Evolutionary conservation across 2,888 invertebrate genomes (phyloP), one percentile per base, ranked within the genome.

Genomic region (Iphiclides podalirius): DNA sequence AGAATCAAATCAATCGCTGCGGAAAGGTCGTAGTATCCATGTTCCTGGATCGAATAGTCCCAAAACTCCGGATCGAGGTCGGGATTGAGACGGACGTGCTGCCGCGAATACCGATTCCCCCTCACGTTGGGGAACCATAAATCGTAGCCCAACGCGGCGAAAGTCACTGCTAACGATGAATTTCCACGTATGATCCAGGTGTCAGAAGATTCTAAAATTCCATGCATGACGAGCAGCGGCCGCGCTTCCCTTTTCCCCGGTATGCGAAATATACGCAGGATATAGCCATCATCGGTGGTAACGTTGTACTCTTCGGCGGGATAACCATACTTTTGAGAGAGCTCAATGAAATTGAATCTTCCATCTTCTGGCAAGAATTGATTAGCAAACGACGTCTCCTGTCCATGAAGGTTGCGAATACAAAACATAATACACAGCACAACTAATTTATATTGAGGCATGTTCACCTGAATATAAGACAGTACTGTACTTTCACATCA

Each of bases 21-120:
- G 7, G 95, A 93, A 1, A 95, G 51, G 71, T 96, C 95, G 60
- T 90, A 90, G 31, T 79, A 64, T 0, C 93, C 94, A 70, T 93
- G 92, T 68, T 96, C 93, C 65, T 95, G 93, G 80, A 91, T 92
- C 33, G 92, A 90, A 61, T 79, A 91, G 17, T 86, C 59, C 91
- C 91, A 91, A 59, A 71, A 91, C 11, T 71, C 58, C 1, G 63
- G 52, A 50, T 90, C 82, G 0, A 48, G 66, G 43, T 80, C 61
- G 0, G 86, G 75, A 46, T 87, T 61, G 66, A 83, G 62, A 1
- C 67, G 75, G 0, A 70, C 62, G 60, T 94, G 94, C 11, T 70
- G 75, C 36, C 88, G 77, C 1, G 91, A 90, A 68, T 92, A 93
- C n/a, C 79, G 79, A 60, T 91, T 93, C 4, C 94, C 94, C 54